Conservation (phyloP, 53 echinoderm and acorn worm species). For the Holothuria scabra region DNA sequence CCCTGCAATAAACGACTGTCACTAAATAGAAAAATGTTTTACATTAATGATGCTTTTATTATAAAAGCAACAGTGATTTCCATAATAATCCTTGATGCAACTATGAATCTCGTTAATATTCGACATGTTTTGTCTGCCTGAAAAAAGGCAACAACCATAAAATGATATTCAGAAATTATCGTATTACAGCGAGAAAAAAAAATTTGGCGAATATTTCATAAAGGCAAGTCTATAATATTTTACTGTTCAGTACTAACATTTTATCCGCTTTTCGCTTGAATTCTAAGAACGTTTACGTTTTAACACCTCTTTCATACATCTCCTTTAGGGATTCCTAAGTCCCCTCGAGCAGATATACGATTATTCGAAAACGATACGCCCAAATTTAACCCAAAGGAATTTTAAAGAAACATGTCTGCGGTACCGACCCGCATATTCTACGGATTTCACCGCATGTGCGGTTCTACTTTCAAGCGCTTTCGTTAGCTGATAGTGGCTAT, state of each 20-base stretch:
- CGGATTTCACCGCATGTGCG: constrained; percentile 23
- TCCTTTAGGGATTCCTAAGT: constrained; percentile 1
- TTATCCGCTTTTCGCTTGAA: constrained; percentile 16
- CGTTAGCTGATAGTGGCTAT: constrained; percentile 30
- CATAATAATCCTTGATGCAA: too few species aligned
- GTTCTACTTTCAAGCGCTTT: constrained; percentile 19
- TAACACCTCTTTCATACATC: constrained; percentile 25
- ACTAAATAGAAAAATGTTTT: too few species aligned
- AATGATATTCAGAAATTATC: too few species aligned
- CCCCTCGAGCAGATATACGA: not conserved
- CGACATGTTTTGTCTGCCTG: too few species aligned
- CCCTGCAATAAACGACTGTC: too few species aligned
- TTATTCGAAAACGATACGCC: constrained; percentile 35
- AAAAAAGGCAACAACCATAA: too few species aligned
- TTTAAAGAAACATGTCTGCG: not conserved
- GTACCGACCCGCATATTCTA: not conserved
- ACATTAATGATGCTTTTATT: too few species aligned
- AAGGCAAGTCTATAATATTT: constrained; percentile 18
- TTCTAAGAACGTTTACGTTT: constrained; percentile 10
- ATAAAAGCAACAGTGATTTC: too few species aligned
- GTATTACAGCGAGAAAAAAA: too few species aligned
- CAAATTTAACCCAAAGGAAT: constrained; percentile 20
- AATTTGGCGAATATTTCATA: too few species aligned
- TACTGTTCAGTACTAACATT: constrained; percentile 32
- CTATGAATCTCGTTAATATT: too few species aligned